These are phyloP conservation scores for Acipenser ruthenus DNA, from an alignment of 2,797 vertebrate genomes.

Conservation along the genomic window DNA sequence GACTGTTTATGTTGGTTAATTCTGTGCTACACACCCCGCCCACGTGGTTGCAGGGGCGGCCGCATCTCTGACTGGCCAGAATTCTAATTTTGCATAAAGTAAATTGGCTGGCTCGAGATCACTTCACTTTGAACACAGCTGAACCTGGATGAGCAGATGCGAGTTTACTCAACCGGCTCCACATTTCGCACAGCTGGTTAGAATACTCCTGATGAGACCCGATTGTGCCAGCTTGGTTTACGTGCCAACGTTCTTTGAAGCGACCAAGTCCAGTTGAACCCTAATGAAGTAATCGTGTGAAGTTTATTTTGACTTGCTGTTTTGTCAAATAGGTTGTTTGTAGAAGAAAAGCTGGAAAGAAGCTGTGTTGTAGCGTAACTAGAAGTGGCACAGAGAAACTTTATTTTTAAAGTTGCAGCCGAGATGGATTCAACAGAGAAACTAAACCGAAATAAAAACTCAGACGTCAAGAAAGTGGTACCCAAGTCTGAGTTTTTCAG, in stretches of 20 bases:
- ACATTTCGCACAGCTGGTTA: conserved; percentile 34
- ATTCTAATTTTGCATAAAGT: conserved; percentile 47
- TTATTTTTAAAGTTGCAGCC: conserved; percentile 21
- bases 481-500: conserved; percentile 30
- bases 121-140: conserved; percentile 21
- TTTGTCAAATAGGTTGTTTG: too few relatives aligned
- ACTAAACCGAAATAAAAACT: conserved; percentile 37
- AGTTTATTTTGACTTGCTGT: too few relatives aligned
- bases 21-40: conserved; percentile 13
- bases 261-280: too few relatives aligned
- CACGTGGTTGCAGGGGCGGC: conserved; percentile 59
- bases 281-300: too few relatives aligned
- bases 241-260: too few relatives aligned
- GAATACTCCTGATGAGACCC: neutral
- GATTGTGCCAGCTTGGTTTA: too few relatives aligned
- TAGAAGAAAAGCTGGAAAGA: too few relatives aligned
- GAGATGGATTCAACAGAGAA: conserved; percentile 48
- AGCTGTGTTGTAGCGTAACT: too few relatives aligned
- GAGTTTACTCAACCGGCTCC: conserved; percentile 24
- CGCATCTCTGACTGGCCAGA: conserved; percentile 32
- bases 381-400: too few relatives aligned
- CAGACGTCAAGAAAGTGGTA: conserved; percentile 34
- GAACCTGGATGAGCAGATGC: conserved; percentile 22
- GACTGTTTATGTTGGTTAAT: too few relatives aligned
- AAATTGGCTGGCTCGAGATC: conserved; percentile 30